Percentiles rank a stretch among this genome's conserved stretches.
Evolutionary conservation across 2,797 vertebrate genomes (phyloP).

Genomic region (Margarornis squamiger): DNA sequence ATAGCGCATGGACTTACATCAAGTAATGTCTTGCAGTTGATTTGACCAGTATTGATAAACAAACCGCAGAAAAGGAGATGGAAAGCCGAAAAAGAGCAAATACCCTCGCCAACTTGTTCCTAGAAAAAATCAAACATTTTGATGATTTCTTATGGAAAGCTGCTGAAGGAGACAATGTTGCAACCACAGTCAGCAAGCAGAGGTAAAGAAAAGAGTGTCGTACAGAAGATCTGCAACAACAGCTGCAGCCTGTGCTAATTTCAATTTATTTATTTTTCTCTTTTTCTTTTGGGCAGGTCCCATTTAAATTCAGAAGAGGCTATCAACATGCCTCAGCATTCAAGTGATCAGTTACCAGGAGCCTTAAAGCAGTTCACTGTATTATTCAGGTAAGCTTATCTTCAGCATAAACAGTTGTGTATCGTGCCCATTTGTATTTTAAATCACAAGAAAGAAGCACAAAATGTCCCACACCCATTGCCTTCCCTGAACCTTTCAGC

Average conservation of each 20-base stretch:
- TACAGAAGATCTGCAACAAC: background rate
- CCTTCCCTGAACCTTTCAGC: background rate
- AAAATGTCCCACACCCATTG: rapidly evolving
- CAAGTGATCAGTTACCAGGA: constrained; percentile 79
- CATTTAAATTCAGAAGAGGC: constrained; percentile 55
- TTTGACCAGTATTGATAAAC: constrained; percentile 90
- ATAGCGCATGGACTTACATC: background rate
- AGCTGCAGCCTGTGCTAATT: background rate
- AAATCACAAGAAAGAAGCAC: background rate
- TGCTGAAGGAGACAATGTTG: background rate
- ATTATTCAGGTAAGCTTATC: constrained; percentile 82
- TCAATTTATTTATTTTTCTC: background rate
- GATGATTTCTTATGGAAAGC: constrained; percentile 89
- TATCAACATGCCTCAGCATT: constrained; percentile 58
- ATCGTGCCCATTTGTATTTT: background rate
- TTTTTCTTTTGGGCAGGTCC: constrained; percentile 57
- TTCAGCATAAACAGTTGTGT: background rate
- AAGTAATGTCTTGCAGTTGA: constrained; percentile 81
- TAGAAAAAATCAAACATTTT: constrained; percentile 82
- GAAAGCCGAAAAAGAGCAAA: constrained; percentile 81
- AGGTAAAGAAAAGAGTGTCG: constrained; percentile 49
- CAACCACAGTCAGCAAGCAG: background rate
- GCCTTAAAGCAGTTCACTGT: constrained; percentile 83
- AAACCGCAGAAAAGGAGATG: constrained; percentile 82
- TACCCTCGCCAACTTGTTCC: constrained; percentile 81